These are phyloP conservation scores for Hormaphis cornu DNA, from an alignment of 1,140 invertebrate genomes.

Conservation along the genomic window DNA sequence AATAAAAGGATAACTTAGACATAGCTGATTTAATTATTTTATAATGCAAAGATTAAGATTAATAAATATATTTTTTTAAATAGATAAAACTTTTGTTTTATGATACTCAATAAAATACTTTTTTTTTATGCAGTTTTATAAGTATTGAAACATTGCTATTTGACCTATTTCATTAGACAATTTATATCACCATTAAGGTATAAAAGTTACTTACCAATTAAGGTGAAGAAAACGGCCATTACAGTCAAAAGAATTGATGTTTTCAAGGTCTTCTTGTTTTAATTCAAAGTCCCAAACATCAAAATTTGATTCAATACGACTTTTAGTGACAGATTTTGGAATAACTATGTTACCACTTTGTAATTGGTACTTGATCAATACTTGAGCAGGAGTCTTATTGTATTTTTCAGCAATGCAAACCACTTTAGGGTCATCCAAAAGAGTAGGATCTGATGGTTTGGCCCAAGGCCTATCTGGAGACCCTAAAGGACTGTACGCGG, in stretches of 20 bases:
- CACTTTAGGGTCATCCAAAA: conserved; percentile 56
- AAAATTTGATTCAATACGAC: conserved; percentile 60
- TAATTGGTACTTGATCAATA: conserved; percentile 54
- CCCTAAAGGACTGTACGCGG: conserved; percentile 72
- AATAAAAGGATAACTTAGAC: no score
- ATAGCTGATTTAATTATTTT: neutral
- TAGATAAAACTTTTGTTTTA: no score
- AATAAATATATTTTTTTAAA: neutral
- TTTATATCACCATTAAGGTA: neutral
- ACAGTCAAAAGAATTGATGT: conserved; percentile 42
- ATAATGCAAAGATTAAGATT: neutral
- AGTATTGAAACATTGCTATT: neutral
- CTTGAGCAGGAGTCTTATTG: conserved; percentile 58
- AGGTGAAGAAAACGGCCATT: conserved; percentile 39
- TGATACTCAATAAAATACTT: no score
- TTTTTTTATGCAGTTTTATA: no score
- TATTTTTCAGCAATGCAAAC: conserved; percentile 58
- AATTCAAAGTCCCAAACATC: conserved; percentile 62
- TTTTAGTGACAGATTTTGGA: conserved; percentile 59
- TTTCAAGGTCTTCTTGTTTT: conserved; percentile 46
- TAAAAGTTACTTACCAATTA: conserved; percentile 37
- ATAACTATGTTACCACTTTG: conserved; percentile 50
- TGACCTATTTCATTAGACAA: no score
- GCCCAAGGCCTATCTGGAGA: conserved; percentile 52
- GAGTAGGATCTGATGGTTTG: conserved; percentile 50